A percentile compares a stretch with the other conserved stretches of the same genome.
These are phyloP conservation scores for Campylorhamphus procurvoides DNA, from an alignment of 2,113 vertebrate species.

Conservation along the genomic window DNA sequence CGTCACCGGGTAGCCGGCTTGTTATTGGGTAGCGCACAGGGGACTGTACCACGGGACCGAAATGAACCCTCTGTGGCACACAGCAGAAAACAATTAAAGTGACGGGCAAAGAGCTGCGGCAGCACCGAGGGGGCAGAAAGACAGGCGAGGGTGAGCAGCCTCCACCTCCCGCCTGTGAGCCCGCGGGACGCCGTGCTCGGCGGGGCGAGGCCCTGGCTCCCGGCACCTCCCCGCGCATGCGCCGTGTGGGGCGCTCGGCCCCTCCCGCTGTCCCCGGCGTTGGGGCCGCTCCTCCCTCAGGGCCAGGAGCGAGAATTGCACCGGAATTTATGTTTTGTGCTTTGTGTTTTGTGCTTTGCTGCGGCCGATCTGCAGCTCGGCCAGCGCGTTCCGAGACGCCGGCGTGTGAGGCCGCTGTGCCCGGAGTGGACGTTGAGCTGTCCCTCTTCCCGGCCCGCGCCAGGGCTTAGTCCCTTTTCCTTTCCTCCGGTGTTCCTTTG, in stretches of 20 bases:
- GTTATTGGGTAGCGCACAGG: conserved; percentile 39
- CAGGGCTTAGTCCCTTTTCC: rapidly evolving
- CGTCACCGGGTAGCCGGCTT: rapidly evolving
- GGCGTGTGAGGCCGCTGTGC: not conserved
- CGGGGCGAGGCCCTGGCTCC: not conserved
- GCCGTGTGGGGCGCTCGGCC: rapidly evolving
- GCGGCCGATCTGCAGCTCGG: rapidly evolving
- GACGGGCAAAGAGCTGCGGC: not conserved
- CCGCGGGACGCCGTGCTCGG: no score
- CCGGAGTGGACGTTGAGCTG: rapidly evolving
- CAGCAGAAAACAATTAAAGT: not conserved
- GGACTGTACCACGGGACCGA: not conserved
- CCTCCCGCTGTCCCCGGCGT: rapidly evolving
- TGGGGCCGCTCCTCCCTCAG: not conserved
- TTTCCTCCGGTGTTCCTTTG: no score
- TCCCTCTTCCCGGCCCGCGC: rapidly evolving
- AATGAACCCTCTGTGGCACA: not conserved
- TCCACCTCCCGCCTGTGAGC: rapidly evolving
- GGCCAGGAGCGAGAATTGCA: rapidly evolving
- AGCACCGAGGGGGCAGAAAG: not conserved
- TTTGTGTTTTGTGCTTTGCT: no score
- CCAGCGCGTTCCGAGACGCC: rapidly evolving
- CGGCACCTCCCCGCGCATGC: not conserved
- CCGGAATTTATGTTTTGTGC: no score
- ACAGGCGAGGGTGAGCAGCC: no score